Base-by-base conservation (phyloP, 2,888 invertebrate species). In the Meandrusa payeni region DNA sequence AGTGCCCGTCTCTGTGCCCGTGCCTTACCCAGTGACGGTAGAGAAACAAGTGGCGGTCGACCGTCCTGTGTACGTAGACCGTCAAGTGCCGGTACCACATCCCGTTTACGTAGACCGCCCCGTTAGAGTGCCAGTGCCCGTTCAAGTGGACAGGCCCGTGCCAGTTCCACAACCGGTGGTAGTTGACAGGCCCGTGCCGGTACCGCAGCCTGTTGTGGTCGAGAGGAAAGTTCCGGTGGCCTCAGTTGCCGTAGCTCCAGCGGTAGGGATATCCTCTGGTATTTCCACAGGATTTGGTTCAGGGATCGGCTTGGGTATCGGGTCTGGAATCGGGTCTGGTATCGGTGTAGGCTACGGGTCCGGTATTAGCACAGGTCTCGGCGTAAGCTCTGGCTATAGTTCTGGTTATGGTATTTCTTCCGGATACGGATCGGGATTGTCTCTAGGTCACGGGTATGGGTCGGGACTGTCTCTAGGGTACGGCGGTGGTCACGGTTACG, bases 11-110 rank as follows among this genome's bases (percentile, higher is more conserved):
- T 69, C 72, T 1, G 89, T 90, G 11, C 89, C 89, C 0, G 87
- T 88, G n/a, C 90, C 90, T 5, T 90, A 90, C 55, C 91, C 91
- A 7, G 90, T 91, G 1, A 80, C 86, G 1, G 89, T 90, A 1
- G 86, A 89, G 55, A 88, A 79, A 51, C 90, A 89, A 27, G 91
- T 92, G 1, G 81, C 89, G 2, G 86, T 91, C 1, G 82, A 89
- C 51, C 80, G 90, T 29, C 91, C 92, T 1, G 89, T 92, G 26
- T 73, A 89, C 52, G 79, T 92, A 0, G 89, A 90, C 47, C 88
- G 89, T 50, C 89, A 89, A 38, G 80, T 89, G 5, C 64, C 78
- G 0, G 81, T 87, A 0, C 83, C 82, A 0, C 83, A 85, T 23
- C 89, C 91, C 10, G 91, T 91, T 3, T 85, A 89, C 28, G 83